phyloP scores from a whole-genome alignment of 1,140 invertebrate species.

The Bombyx mandarina region DNA sequence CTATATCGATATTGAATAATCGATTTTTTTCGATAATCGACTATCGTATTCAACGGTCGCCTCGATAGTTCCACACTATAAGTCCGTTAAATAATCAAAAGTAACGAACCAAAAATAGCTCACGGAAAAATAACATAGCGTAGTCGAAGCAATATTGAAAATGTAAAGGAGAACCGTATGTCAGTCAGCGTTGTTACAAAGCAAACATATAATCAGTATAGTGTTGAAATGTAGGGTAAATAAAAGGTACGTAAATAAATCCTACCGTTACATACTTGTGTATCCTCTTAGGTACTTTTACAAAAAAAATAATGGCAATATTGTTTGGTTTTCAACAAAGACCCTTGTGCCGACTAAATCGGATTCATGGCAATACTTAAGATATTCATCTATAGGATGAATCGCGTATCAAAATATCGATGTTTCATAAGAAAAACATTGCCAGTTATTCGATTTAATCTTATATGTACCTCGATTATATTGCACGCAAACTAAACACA shows the following conservation, averaged over 20 bases:
- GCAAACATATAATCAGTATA: conserved; percentile 15
- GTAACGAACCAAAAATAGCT: conserved; percentile 25
- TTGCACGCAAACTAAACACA: conserved; percentile 38
- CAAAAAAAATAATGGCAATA: not conserved
- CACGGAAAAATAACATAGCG: conserved; percentile 26
- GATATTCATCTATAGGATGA: not conserved
- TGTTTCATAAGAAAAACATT: not conserved
- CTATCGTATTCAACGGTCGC: conserved; percentile 14
- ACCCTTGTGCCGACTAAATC: too few species aligned
- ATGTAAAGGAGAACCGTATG: not conserved
- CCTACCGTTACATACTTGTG: conserved; percentile 50
- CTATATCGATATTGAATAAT: too few species aligned
- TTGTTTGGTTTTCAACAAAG: not conserved
- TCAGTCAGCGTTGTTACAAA: conserved; percentile 27
- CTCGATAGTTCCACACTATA: conserved; percentile 37
- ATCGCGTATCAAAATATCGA: not conserved
- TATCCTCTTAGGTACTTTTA: conserved; percentile 44
- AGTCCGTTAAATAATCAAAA: conserved; percentile 25
- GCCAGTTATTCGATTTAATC: conserved; percentile 1
- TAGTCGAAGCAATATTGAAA: conserved; percentile 1
- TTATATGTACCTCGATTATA: not conserved
- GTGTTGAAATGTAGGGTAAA: conserved; percentile 3
- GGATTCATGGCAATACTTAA: too few species aligned
- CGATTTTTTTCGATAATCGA: not conserved
- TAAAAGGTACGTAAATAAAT: conserved; percentile 3